Base-by-base conservation (phyloP, 2,888 invertebrate species). In the Xestia rhomboidea region DNA sequence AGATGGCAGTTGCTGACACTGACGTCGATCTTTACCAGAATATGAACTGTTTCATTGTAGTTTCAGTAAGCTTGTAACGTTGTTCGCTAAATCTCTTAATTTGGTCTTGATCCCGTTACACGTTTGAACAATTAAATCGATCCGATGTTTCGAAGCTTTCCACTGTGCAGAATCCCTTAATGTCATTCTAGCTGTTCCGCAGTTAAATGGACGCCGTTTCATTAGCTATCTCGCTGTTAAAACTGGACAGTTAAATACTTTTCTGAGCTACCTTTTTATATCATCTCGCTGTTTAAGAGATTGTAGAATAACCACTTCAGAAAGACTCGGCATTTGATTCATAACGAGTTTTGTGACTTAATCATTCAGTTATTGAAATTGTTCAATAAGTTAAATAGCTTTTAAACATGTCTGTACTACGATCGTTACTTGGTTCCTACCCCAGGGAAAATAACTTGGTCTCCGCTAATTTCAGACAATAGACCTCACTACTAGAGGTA, bases 111-210 rank as follows among this genome's bases (percentile, higher is more conserved):
- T 86, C 77, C 66, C 68, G 70, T 67, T 41, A 68, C 77, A 74
- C 77, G 81, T 81, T 80, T 83, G 68, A 71, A 75, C 86, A 80
- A 86, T 86, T 83, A 88, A 78, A 86, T 77, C 76, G 80, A 86
- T 77, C 78, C 64, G 68, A 30, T 75, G 71, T 79, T 81, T 66
- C 73, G 44, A 81, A 87, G 79, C 74, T 83, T 69, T 75, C 68
- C 67, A 76, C 78, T 76, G 72, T 79, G 74, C 78, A 73, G 69
- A 82, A 77, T 86, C 88, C 75, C 63, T 82, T 79, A 82, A 79
- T 79, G 82, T 82, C 73, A 86, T 84, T 84, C 73, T 71, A 84
- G 83, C 83, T 79, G 81, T 77, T 87, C 67, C 73, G 38, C 78
- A 82, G 73, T 82, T 83, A 79, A 88, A 86, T 68, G 77, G 84